phyloP scores from a whole-genome alignment of 2,888 invertebrate genomes.

The Macrosiphum euphorbiae region DNA sequence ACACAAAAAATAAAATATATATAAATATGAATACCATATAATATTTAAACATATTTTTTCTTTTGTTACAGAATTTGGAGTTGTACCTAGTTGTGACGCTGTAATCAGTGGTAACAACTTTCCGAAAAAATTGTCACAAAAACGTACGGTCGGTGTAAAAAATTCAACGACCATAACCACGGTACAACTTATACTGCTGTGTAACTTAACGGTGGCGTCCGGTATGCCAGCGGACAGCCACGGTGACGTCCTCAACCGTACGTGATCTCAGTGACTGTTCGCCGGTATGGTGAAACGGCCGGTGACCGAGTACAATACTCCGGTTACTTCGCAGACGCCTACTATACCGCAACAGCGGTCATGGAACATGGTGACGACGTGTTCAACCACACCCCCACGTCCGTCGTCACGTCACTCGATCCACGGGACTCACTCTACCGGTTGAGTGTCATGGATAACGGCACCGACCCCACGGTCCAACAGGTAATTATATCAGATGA shows the following conservation, averaged over 20 bases:
- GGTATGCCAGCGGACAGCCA: neutral
- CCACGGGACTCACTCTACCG: conserved; percentile 39
- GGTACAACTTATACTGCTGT: neutral
- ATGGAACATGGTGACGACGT: conserved; percentile 25
- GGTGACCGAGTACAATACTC: neutral
- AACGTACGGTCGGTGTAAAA: neutral
- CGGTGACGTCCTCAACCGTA: neutral
- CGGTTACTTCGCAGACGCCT: neutral
- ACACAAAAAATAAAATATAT: neutral
- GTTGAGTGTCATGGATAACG: conserved; percentile 47
- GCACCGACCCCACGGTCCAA: conserved; percentile 59
- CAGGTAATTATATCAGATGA: conserved; percentile 13
- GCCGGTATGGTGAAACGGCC: conserved; percentile 43
- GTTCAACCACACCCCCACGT: conserved; percentile 38
- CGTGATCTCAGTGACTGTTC: neutral
- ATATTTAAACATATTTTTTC: neutral
- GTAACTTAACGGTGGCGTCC: neutral
- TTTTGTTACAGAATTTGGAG: neutral
- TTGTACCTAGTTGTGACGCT: neutral
- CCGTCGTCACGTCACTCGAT: conserved; percentile 26
- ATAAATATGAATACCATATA: neutral
- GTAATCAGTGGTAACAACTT: neutral
- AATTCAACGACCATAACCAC: neutral
- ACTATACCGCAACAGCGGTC: neutral
- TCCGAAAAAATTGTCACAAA: neutral